Evolutionary conservation across 2,113 vertebrate genomes (phyloP).

Genomic region (Peromyscus leucopus): DNA sequence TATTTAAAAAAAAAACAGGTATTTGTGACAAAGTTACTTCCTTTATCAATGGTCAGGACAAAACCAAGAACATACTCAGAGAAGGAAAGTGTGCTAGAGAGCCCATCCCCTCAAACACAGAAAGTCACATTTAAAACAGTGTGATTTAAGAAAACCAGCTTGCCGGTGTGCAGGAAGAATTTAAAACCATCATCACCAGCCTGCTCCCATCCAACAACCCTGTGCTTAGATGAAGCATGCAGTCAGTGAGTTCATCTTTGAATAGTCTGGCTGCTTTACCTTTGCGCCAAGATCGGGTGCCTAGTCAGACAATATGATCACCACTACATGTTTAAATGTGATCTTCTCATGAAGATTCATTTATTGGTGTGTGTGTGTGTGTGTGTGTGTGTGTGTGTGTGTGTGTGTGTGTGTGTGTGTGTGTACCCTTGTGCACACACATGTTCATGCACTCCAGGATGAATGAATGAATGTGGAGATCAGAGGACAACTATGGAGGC

Average conservation of each 20-base stretch:
- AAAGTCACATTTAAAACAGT: background rate
- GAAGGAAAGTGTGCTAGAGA: background rate
- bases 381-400: background rate
- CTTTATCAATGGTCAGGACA: background rate
- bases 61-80: background rate
- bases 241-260: too few species aligned
- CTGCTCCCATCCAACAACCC: fast-evolving
- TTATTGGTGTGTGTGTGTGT: background rate
- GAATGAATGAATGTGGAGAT: background rate
- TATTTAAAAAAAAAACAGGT: background rate
- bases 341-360: background rate
- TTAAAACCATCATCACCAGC: too few species aligned
- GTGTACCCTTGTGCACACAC: background rate
- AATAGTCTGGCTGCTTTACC: background rate
- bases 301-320: background rate
- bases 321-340: background rate
- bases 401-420: background rate
- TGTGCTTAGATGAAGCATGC: background rate
- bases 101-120: background rate
- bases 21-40: background rate
- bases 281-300: background rate
- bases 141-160: background rate
- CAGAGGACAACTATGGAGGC: background rate
- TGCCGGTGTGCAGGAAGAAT: background rate
- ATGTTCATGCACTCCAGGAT: too few species aligned